phyloP scores from a whole-genome alignment of 1,140 invertebrate species.

The Apocrypta bakeri region DNA sequence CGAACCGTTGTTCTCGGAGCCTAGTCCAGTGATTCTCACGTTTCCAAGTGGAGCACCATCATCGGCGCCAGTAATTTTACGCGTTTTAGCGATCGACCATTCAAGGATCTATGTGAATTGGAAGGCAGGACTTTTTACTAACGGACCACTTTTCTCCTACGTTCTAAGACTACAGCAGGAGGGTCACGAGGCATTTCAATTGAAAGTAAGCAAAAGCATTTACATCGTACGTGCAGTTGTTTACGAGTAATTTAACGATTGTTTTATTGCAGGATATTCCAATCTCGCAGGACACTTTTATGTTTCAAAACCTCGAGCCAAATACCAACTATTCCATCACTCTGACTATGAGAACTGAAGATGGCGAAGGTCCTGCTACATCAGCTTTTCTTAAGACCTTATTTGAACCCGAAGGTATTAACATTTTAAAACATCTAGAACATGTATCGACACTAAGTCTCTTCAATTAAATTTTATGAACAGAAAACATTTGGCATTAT shows the following conservation, averaged over 20 bases:
- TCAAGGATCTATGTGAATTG: constrained; percentile 89
- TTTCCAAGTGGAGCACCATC: constrained; percentile 82
- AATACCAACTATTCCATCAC: constrained; percentile 85
- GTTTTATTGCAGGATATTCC: constrained; percentile 80
- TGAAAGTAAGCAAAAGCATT: constrained; percentile 14
- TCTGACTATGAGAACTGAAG: constrained; percentile 86
- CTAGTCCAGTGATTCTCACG: constrained; percentile 88
- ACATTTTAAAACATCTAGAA: background rate
- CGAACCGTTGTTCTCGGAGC: constrained; percentile 85
- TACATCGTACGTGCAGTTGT: background rate
- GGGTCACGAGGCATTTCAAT: constrained; percentile 68
- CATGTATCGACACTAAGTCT: too few relatives aligned
- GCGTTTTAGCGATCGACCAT: constrained; percentile 87
- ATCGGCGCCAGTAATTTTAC: constrained; percentile 83
- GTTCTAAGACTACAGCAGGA: constrained; percentile 79
- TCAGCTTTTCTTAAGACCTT: constrained; percentile 80
- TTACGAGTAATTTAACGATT: constrained; percentile 52
- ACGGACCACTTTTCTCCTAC: constrained; percentile 91
- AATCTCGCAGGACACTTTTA: constrained; percentile 81
- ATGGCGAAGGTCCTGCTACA: constrained; percentile 85
- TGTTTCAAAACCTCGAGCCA: constrained; percentile 86
- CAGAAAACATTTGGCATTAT: too few relatives aligned
- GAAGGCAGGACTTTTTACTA: constrained; percentile 89
- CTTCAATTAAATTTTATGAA: too few relatives aligned
- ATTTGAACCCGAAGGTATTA: constrained; percentile 78